Conservation (phyloP, 2,888 invertebrate genomes). For the Nebria salina region DNA sequence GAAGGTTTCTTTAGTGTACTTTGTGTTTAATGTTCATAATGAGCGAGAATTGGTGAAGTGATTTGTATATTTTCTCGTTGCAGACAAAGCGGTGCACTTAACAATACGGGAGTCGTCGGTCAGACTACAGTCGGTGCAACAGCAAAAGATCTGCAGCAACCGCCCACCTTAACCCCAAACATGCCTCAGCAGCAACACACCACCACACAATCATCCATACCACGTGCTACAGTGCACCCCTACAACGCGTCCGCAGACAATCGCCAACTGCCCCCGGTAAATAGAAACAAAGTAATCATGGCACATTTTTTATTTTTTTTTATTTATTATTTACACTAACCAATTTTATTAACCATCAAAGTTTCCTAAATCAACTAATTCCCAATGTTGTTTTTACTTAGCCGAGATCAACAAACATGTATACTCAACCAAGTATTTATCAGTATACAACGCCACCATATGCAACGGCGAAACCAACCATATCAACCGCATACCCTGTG, state of each 20-base stretch:
- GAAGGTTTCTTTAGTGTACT: no score
- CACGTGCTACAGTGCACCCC: constrained; percentile 59
- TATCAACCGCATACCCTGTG: constrained; percentile 76
- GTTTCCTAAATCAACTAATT: background rate
- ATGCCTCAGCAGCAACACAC: constrained; percentile 57
- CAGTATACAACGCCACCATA: constrained; percentile 50
- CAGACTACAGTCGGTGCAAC: constrained; percentile 54
- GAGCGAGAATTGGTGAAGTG: no score
- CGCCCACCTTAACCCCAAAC: constrained; percentile 51
- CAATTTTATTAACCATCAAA: background rate
- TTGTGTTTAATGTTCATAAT: no score
- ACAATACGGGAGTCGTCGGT: constrained; percentile 53
- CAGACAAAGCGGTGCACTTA: constrained; percentile 59
- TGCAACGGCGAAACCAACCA: constrained; percentile 53
- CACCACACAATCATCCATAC: constrained; percentile 54
- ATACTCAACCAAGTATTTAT: constrained; percentile 62
- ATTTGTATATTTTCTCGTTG: constrained; percentile 43
- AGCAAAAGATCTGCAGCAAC: constrained; percentile 52
- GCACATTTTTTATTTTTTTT: background rate
- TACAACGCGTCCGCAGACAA: constrained; percentile 57
- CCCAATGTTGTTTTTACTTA: constrained; percentile 53
- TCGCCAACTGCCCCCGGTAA: constrained; percentile 57
- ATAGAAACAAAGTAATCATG: constrained; percentile 44
- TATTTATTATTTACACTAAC: background rate
- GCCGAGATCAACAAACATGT: constrained; percentile 68